Base-by-base conservation (phyloP, 2,797 vertebrate species). In the Malurus splendens region DNA sequence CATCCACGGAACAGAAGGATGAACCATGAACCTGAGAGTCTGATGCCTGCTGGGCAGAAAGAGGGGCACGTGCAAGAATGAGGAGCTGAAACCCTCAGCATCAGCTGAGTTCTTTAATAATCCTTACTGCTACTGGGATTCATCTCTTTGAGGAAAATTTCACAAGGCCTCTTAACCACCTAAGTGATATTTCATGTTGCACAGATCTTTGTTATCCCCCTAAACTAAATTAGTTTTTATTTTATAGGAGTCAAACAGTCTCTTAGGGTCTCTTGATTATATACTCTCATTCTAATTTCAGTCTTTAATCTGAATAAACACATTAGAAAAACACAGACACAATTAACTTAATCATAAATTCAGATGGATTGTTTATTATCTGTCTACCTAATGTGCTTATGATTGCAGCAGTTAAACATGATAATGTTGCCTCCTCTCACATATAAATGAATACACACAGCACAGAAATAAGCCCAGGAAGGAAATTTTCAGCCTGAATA, bases 291-390 rank as follows among this genome's bases (percentile, higher is more conserved):
- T 91, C 87, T 90, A 87, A 92, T 93, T 94, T 90, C 89, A 87
- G 80, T 86, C 82, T 87, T 95, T 90, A 95, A 90, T 89, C 85
- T 86, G 90, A 93, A 89, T 92, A 93, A 94, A 95, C 76, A 91
- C 2, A 1, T 93, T 92, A 89, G 93, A 92, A 92, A 94, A 90
- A 93, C 79, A 89, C 90, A 92, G 80, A 72, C 87, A 89, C 90
- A 90, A 92, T 95, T 95, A 94, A 94, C 80, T 89, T 90, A 87
- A 93, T 95, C 89, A 94, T 89, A 93, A 94, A 94, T 93, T 93
- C 82, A 94, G 87, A 92, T 89, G 77, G 80, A 93, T 95, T 94
- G 89, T 95, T 95, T 93, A 93, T 95, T 93, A 90, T 94, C 92
- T 82, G 74, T 87, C 90, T 89, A 67, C 74, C 87, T 95, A 95